Evolutionary conservation across 2,888 invertebrate species (phyloP).

Genomic region (Lagria hirta): DNA sequence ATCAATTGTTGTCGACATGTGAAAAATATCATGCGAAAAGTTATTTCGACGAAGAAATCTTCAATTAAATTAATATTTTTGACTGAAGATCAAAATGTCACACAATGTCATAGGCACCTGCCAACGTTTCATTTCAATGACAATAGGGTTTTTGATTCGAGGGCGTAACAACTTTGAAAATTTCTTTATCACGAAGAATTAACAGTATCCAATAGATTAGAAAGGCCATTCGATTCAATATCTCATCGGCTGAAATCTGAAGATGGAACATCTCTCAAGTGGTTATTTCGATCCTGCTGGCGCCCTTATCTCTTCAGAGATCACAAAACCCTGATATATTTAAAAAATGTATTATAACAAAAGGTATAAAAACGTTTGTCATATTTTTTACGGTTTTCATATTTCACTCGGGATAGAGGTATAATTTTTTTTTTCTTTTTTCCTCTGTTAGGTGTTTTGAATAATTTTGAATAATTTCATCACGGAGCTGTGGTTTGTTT

Average conservation of each 20-base stretch:
- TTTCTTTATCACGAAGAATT: slow-evolving; percentile 40
- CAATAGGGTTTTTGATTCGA: slow-evolving; percentile 47
- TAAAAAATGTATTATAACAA: slow-evolving; percentile 49
- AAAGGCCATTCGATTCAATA: slow-evolving; percentile 34
- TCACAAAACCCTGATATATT: slow-evolving; percentile 47
- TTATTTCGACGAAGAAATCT: too few relatives aligned
- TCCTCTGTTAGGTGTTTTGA: slow-evolving; percentile 45
- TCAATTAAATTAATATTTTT: too few relatives aligned
- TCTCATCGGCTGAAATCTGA: slow-evolving; percentile 35
- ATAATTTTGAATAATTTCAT: slow-evolving; percentile 53
- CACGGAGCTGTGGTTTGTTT: slow-evolving; percentile 42
- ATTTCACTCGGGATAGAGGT: slow-evolving; percentile 45
- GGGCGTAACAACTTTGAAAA: slow-evolving; percentile 39
- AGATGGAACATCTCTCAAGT: slow-evolving; percentile 26
- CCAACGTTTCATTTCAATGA: slow-evolving; percentile 48
- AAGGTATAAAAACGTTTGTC: slow-evolving; percentile 51
- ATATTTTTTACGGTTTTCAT: slow-evolving; percentile 54
- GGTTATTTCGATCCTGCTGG: slow-evolving; percentile 33
- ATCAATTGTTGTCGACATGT: not conserved
- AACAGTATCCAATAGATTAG: slow-evolving; percentile 29
- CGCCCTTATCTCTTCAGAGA: slow-evolving; percentile 47
- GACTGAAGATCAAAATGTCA: too few relatives aligned
- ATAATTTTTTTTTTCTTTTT: slow-evolving; percentile 31
- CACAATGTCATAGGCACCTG: slow-evolving; percentile 46
- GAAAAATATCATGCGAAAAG: not conserved